Conservation (phyloP, 2,797 vertebrate species). For the Phrynocephalus forsythii region DNA sequence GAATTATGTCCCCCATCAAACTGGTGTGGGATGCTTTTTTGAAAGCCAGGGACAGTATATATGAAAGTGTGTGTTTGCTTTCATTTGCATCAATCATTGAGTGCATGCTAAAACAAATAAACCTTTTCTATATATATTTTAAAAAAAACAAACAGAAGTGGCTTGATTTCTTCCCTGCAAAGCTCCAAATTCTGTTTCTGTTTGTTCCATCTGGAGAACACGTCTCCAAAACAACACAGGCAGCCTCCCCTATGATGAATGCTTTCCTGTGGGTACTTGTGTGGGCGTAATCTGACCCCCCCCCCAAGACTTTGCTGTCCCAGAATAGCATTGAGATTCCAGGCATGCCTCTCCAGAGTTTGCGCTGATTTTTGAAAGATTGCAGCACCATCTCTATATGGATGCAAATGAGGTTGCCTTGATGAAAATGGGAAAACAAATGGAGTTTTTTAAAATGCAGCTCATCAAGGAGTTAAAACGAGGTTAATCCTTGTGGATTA, state of each 20-base stretch:
- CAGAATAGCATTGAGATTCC: conserved; percentile 66
- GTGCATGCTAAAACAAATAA: too few species aligned
- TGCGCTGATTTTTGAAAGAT: conserved; percentile 76
- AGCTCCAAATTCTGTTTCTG: too few species aligned
- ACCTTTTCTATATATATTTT: too few species aligned
- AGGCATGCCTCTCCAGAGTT: conserved; percentile 39
- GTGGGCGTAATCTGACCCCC: neutral
- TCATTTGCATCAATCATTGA: too few species aligned
- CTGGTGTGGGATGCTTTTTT: too few species aligned
- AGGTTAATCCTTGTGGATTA: conserved; percentile 80
- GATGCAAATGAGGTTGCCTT: conserved; percentile 76
- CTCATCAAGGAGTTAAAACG: conserved; percentile 81
- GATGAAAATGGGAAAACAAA: conserved; percentile 79
- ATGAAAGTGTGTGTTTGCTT: too few species aligned
- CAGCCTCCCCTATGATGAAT: neutral
- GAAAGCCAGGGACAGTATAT: too few species aligned
- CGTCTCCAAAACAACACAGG: too few species aligned
- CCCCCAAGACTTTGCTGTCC: conserved; percentile 14
- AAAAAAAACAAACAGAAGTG: too few species aligned
- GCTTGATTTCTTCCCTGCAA: too few species aligned
- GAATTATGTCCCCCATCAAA: too few species aligned
- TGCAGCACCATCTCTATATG: conserved; percentile 74
- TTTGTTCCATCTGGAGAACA: too few species aligned
- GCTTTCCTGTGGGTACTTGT: accelerated
- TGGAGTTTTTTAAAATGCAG: conserved; percentile 77